Evolutionary conservation across 1,140 invertebrate genomes (phyloP), one percentile per base, ranked within the genome.

Genomic region (Drosophila mayri): DNA sequence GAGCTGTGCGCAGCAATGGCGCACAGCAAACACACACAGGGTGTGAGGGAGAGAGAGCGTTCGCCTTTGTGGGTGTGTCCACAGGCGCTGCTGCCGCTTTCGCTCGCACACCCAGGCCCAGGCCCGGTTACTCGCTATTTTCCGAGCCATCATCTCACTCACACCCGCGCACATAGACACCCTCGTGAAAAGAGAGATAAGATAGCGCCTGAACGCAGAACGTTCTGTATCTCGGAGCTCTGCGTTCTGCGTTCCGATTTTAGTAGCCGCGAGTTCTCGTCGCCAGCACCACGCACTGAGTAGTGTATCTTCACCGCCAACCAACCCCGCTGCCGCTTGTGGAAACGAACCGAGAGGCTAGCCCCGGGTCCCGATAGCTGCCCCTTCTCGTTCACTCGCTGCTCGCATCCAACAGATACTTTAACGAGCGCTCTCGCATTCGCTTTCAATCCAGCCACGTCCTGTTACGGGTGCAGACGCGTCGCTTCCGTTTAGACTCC

Each of bases 391-490:
- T 16, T 30, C 28, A 47, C 60, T 54, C 49, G 64, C 25, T 20
- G 43, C 63, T 67, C 60, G 81, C 63, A 64, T 83, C 84, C 76
- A 87, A 88, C 64, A 82, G 85, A 91, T 91, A 91, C 90, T 90
- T 88, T 88, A 88, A 68, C 84, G 84, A 81, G 64, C 80, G 67
- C 79, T 76, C 88, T 90, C 54, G 77, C 82, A 91, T 84, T 84
- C 80, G 84, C 88, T 87, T 91, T 91, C 90, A 91, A 91, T 91
- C 91, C 85, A 86, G 79, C 80, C 76, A 91, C 85, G 90, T 91
- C 90, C 85, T 88, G 90, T 91, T 91, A 90, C 90, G 86, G 79
- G 77, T 90, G 85, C 90, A 91, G 90, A 91, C 90, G 90, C 90
- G 90, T 91, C 58, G 76, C 82, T 91, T 91, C 81, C 90, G 84